Percentiles rank a stretch among this genome's conserved stretches.
phyloP scores from a whole-genome alignment of 2,888 invertebrate genomes.

The Drosophila koepferae region DNA sequence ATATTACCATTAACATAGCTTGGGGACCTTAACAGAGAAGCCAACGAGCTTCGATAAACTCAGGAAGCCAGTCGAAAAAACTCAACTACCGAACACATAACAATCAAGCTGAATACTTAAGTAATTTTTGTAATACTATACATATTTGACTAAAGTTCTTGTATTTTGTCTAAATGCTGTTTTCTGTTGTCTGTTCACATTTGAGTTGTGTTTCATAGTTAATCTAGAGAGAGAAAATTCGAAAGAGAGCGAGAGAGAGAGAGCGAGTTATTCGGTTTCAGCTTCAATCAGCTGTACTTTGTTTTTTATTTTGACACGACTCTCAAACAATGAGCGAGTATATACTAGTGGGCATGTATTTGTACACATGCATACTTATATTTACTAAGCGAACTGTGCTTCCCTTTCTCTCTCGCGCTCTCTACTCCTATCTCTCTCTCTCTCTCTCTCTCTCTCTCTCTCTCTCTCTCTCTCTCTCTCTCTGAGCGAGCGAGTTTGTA shows the following conservation, averaged over 20 bases:
- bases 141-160: background rate
- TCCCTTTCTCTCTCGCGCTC: constrained; percentile 13
- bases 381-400: constrained; percentile 37
- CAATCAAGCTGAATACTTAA: background rate
- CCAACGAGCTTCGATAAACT: background rate
- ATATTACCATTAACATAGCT: background rate
- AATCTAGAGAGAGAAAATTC: constrained; percentile 1
- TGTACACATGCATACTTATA: constrained; percentile 8
- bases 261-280: constrained; percentile 22
- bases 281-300: constrained; percentile 78
- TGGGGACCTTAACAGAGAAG: background rate
- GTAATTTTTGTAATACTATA: background rate
- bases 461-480: constrained; percentile 24
- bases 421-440: constrained; percentile 8
- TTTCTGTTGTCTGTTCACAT: constrained; percentile 9
- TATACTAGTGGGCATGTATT: constrained; percentile 9
- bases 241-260: background rate
- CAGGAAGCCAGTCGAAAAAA: background rate
- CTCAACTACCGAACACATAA: background rate
- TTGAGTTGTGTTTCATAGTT: constrained; percentile 41
- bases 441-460: constrained; percentile 25
- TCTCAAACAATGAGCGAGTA: constrained; percentile 30
- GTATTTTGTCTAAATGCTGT: background rate
- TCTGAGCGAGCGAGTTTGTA: constrained; percentile 52
- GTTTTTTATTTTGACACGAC: constrained; percentile 72